Evolutionary conservation across 2,888 invertebrate species (phyloP).

Genomic region (Metacarcinus magister): DNA sequence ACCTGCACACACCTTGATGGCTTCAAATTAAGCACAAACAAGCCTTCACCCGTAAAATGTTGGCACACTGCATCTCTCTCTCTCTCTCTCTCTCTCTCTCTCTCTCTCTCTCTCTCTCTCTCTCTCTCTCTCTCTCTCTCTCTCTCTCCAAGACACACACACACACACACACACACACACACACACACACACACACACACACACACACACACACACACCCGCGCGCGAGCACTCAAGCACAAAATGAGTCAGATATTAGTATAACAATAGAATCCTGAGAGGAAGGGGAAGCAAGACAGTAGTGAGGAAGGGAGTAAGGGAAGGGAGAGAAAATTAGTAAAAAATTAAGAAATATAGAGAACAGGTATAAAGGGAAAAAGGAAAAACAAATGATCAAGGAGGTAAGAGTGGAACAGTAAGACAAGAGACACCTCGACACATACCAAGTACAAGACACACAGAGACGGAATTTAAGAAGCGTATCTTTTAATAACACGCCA

Average conservation of each 20-base stretch:
- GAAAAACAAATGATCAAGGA: neutral
- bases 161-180: too few relatives aligned
- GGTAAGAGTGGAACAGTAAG: neutral
- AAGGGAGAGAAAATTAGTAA: neutral
- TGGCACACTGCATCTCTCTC: neutral
- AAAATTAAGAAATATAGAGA: too few relatives aligned
- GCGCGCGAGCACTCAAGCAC: too few relatives aligned
- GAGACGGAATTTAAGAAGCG: too few relatives aligned
- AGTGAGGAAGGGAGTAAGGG: neutral
- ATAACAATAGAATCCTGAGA: neutral
- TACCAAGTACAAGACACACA: neutral
- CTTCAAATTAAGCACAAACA: conserved; percentile 34
- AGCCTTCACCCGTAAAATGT: conserved; percentile 31
- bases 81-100: neutral
- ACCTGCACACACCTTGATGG: conserved; percentile 48
- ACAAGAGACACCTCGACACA: too few relatives aligned
- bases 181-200: too few relatives aligned
- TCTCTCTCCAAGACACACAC: neutral
- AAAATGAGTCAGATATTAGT: neutral
- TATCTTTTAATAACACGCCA: too few relatives aligned
- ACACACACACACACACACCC: too few relatives aligned
- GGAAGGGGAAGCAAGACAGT: neutral
- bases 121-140: neutral
- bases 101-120: neutral
- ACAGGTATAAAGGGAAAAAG: neutral